Base-by-base conservation (phyloP, 2,888 invertebrate species). In the Drosophila neutralis region DNA sequence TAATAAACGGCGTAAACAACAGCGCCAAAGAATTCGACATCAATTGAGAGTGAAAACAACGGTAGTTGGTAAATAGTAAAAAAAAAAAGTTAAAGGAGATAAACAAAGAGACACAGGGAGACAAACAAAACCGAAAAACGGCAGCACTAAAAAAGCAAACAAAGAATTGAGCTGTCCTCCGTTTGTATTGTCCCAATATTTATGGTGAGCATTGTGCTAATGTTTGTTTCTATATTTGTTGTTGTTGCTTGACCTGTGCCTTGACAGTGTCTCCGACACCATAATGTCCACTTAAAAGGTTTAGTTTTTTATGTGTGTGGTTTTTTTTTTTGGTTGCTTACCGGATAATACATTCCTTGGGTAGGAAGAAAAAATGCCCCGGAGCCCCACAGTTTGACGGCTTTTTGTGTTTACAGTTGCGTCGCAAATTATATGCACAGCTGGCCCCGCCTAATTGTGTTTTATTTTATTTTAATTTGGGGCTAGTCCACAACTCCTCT, bases 311-410 rank as follows among this genome's bases (percentile, higher is more conserved):
- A 18, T 18, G 49, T 27, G 27, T 27, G 18, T 27, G 5, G 1
- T 1, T 57, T 35, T 58, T 38, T 42, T 33, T 29, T 38, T 15
- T 24, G 18, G 2, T 38, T 76, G 76, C 97, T 97, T 95, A 97
- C 97, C 96, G 97, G 97, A 95, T 97, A 98, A 95, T 97, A 97
- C 96, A 97, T 97, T 96, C 97, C 97, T 96, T 97, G 97, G 95
- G 97, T 97, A 96, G 97, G 97, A 96, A 97, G 96, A 95, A 97
- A 97, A 95, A 97, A 97, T 94, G 97, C 97, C 95, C 97, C 97
- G 95, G 97, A 96, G 95, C 97, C 97, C 97, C 97, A 98, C 97
- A 98, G 97, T 96, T 97, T 97, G 97, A 96, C 96, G 96, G 97
- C 95, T 96, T 91, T 92, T 91, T 86, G 84, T 90, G 84, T 84